These are phyloP conservation scores for Goniozus legneri DNA, from an alignment of 1,140 invertebrate genomes.

Conservation along the genomic window DNA sequence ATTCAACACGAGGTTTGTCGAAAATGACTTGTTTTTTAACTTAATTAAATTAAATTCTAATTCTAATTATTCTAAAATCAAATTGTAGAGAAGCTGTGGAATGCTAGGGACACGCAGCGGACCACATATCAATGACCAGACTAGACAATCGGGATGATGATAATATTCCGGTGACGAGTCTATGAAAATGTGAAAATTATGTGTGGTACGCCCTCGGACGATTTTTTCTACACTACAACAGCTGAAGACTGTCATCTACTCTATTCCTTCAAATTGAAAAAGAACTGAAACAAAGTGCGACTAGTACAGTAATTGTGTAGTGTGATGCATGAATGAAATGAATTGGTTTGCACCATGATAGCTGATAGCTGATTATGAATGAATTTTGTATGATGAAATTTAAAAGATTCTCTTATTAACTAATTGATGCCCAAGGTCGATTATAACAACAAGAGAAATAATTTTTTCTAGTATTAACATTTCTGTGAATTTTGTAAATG, in stretches of 20 bases:
- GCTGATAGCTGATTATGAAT: no score
- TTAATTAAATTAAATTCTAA: neutral
- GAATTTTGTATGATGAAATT: no score
- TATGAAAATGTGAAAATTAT: slow-evolving; percentile 32
- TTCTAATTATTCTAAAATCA: neutral
- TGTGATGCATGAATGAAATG: no score
- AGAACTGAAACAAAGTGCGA: no score
- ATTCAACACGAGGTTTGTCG: slow-evolving; percentile 52
- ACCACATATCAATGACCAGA: slow-evolving; percentile 42
- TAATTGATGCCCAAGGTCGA: no score
- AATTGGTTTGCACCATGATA: no score
- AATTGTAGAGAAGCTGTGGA: slow-evolving; percentile 31
- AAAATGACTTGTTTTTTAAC: neutral
- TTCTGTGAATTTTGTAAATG: no score
- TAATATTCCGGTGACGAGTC: slow-evolving; percentile 39
- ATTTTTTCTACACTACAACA: slow-evolving; percentile 21
- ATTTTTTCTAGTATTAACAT: no score
- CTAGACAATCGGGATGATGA: slow-evolving; percentile 26
- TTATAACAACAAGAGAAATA: no score
- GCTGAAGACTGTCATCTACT: neutral
- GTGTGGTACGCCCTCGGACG: slow-evolving; percentile 43
- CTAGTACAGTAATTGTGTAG: no score
- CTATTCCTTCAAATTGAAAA: neutral
- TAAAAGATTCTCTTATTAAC: no score
- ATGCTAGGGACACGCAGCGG: slow-evolving; percentile 43